Evolutionary conservation across 2,113 vertebrate species (phyloP).

Genomic region (Beaufortia kweichowensis): DNA sequence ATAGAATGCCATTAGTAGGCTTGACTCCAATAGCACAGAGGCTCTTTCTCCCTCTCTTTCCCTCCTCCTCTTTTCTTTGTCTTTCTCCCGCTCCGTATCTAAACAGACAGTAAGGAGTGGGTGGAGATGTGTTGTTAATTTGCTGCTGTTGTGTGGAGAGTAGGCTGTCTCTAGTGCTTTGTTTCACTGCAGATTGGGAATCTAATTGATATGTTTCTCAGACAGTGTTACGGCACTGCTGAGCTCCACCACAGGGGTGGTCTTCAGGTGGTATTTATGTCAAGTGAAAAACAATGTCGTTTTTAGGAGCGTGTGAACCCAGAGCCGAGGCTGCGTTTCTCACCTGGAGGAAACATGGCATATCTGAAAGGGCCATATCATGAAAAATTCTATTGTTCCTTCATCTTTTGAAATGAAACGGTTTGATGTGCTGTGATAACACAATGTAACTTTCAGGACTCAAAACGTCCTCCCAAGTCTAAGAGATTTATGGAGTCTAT

Average conservation of each 20-base stretch:
- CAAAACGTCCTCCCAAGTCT: background rate
- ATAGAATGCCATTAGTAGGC: constrained; percentile 43
- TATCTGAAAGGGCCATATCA: constrained; percentile 10
- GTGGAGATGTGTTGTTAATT: constrained; percentile 37
- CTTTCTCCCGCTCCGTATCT: constrained; percentile 39
- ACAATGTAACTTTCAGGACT: background rate
- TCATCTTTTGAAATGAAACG: background rate
- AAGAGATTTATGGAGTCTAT: too few relatives aligned
- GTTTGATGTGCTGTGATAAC: background rate
- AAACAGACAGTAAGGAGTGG: constrained; percentile 38
- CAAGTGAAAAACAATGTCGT: constrained; percentile 33
- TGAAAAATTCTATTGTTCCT: background rate
- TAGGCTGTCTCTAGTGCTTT: constrained; percentile 37
- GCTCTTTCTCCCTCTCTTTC: constrained; percentile 8
- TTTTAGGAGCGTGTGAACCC: constrained; percentile 16
- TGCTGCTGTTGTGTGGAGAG: constrained; percentile 39
- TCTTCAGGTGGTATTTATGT: constrained; percentile 43
- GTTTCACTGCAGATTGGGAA: constrained; percentile 39
- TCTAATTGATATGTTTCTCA: constrained; percentile 45
- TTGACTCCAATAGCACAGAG: constrained; percentile 8
- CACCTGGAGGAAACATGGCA: constrained; percentile 2
- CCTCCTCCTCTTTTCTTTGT: constrained; percentile 48
- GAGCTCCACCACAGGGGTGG: constrained; percentile 30
- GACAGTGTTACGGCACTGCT: constrained; percentile 3
- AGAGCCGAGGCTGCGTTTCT: background rate